Evolutionary conservation across 2,113 vertebrate species (phyloP).

Genomic region (Cinclus cinclus): DNA sequence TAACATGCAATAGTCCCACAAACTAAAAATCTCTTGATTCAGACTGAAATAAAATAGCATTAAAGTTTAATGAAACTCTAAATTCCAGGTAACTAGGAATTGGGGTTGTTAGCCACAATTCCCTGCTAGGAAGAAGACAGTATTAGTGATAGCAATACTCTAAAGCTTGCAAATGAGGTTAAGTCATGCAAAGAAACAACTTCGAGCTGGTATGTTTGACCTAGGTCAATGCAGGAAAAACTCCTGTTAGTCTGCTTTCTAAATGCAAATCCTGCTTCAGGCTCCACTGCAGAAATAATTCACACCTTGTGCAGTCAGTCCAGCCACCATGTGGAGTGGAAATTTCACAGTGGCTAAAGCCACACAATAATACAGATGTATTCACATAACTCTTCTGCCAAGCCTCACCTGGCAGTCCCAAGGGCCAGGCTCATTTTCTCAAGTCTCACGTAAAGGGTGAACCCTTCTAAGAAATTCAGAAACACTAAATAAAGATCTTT

Average conservation of each 20-base stretch:
- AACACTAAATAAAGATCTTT: not conserved
- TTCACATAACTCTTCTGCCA: not conserved
- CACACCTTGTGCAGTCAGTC: not conserved
- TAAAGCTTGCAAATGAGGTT: constrained; percentile 34
- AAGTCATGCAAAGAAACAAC: constrained; percentile 50
- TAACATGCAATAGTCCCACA: not conserved
- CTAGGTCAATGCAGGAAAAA: constrained; percentile 42
- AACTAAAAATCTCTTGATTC: not conserved
- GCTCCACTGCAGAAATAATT: constrained; percentile 31
- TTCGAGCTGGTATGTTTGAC: constrained; percentile 52
- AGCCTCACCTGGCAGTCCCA: not conserved
- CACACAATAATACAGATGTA: not conserved
- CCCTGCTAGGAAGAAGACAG: constrained; percentile 24
- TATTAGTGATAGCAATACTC: not conserved
- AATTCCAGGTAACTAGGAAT: not conserved
- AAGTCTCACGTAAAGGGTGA: not conserved
- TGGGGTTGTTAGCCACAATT: not conserved
- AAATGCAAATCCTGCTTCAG: constrained; percentile 6
- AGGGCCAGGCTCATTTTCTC: not conserved
- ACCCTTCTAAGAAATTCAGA: not conserved
- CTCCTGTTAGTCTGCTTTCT: not conserved
- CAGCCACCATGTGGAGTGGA: not conserved
- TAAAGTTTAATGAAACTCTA: not conserved
- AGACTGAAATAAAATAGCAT: not conserved
- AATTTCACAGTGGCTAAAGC: not conserved